phyloP scores from a whole-genome alignment of 2,888 invertebrate genomes.

The Empis stercorea region DNA sequence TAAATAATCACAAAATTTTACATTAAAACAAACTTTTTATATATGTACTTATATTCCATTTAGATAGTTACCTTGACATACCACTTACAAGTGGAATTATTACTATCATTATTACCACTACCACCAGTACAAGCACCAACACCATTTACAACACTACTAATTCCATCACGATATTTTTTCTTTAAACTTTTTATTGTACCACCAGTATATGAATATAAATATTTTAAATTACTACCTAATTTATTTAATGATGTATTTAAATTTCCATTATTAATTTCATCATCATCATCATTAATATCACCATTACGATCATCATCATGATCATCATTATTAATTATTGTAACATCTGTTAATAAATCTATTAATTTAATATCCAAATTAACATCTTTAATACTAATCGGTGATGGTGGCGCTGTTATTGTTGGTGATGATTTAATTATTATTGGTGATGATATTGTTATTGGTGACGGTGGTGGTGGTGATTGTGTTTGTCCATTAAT shows the following conservation, averaged over 20 bases:
- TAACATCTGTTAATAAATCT: no score
- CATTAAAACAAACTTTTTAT: slow-evolving; percentile 1
- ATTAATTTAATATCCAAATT: no score
- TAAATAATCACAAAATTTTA: not conserved
- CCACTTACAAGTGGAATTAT: slow-evolving; percentile 41
- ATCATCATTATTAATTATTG: not conserved
- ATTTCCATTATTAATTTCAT: slow-evolving; percentile 12
- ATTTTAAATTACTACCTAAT: slow-evolving; percentile 24
- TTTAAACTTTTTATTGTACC: slow-evolving; percentile 28
- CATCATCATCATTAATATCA: not conserved
- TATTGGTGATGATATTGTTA: slow-evolving; percentile 9
- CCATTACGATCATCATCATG: not conserved
- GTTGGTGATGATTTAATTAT: slow-evolving; percentile 5
- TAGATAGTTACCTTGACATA: slow-evolving; percentile 53
- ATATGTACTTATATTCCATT: no score
- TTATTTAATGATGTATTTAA: slow-evolving; percentile 17
- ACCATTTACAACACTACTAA: no score
- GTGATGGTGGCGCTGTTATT: slow-evolving; percentile 10
- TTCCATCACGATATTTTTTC: slow-evolving; percentile 20
- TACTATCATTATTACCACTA: not conserved
- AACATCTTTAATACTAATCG: not conserved
- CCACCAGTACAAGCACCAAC: not conserved
- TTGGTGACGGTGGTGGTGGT: slow-evolving; percentile 12
- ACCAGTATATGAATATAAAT: slow-evolving; percentile 31
- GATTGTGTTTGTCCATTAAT: not conserved